Evolutionary conservation across 2,888 invertebrate genomes (phyloP).

Genomic region (Eupithecia exiguata): DNA sequence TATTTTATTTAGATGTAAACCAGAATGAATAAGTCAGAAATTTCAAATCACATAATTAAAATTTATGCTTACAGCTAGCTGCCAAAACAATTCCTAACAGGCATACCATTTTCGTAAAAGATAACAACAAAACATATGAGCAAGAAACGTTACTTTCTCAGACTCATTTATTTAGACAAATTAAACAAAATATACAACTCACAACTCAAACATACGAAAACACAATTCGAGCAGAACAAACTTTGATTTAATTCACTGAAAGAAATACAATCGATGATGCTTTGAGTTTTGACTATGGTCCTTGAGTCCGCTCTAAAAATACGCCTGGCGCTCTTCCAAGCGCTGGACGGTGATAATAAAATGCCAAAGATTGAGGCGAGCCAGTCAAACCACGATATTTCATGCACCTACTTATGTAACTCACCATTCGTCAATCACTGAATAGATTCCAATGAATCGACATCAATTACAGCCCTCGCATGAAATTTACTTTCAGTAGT

Average conservation of each 20-base stretch:
- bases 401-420: constrained; percentile 30
- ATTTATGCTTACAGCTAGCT: background rate
- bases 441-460: constrained; percentile 17
- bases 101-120: background rate
- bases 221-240: background rate
- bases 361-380: constrained; percentile 55
- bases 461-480: background rate
- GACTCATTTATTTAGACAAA: background rate
- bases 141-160: background rate
- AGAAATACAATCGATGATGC: constrained; percentile 43
- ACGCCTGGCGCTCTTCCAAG: constrained; percentile 56
- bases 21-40: background rate
- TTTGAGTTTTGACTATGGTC: constrained; percentile 57
- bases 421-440: background rate
- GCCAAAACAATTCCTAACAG: background rate
- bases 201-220: background rate
- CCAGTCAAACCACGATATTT: constrained; percentile 53
- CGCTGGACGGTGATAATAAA: constrained; percentile 60
- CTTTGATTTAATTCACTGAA: constrained; percentile 14
- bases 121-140: background rate
- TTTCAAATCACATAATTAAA: background rate
- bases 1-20: background rate
- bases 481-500: background rate
- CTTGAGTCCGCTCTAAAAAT: constrained; percentile 60
- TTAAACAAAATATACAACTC: background rate